Percentiles rank a stretch among this genome's conserved stretches.
Evolutionary conservation across 2,888 invertebrate species (phyloP).

Genomic region (Pachydiplax longipennis): DNA sequence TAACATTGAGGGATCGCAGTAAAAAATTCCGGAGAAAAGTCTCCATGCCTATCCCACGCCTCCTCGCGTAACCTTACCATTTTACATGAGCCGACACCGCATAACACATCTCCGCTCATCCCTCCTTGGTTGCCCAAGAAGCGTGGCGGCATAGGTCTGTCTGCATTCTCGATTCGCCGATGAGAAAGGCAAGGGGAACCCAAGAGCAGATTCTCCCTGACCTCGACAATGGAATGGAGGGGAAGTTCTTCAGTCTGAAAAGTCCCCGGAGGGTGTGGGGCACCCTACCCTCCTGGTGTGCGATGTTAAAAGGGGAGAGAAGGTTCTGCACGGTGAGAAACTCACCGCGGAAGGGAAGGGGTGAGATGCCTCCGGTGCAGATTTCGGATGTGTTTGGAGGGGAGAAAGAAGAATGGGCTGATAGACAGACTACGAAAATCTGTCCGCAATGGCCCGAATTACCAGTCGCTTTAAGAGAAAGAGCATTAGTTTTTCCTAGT

Average conservation of each 20-base stretch:
- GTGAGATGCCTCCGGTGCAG: background rate
- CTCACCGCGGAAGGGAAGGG: background rate
- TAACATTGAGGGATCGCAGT: no score
- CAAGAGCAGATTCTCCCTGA: background rate
- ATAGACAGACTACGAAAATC: background rate
- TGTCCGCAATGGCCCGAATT: background rate
- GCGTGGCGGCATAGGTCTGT: background rate
- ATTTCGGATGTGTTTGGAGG: background rate
- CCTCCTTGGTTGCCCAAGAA: background rate
- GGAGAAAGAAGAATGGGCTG: background rate
- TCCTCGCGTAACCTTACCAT: background rate
- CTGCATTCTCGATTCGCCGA: background rate
- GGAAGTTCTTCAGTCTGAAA: background rate
- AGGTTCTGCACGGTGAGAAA: background rate
- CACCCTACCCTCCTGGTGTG: background rate
- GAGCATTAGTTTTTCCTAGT: background rate
- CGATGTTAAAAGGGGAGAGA: background rate
- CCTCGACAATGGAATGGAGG: constrained; percentile 30
- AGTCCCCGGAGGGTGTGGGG: background rate
- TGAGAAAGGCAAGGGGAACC: background rate
- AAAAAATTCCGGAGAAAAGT: no score
- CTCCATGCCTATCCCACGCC: background rate
- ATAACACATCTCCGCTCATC: background rate
- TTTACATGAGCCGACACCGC: background rate
- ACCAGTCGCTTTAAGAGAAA: background rate